Conservation (phyloP, 2,797 vertebrate species). For the Margarornis squamiger region DNA sequence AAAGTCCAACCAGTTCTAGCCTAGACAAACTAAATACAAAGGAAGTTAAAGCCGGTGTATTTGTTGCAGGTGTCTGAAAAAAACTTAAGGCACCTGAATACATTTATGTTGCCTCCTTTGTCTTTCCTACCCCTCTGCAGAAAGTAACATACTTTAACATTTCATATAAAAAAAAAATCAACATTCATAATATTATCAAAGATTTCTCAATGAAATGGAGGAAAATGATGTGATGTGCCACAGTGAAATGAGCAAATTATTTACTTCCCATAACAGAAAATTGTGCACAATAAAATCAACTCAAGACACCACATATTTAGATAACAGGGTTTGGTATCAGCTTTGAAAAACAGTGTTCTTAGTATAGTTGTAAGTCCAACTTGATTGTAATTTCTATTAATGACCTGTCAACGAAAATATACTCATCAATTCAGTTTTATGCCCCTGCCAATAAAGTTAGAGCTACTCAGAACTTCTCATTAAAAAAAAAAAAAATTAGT, state of each 20-base stretch:
- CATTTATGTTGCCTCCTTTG: background rate
- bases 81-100: background rate
- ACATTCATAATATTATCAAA: background rate
- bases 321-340: background rate
- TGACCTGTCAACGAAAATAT: background rate
- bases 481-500: background rate
- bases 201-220: background rate
- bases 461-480: background rate
- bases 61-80: background rate
- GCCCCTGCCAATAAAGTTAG: background rate
- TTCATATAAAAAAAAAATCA: background rate
- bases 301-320: background rate
- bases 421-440: background rate
- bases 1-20: background rate
- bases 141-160: background rate
- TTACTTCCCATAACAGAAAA: background rate
- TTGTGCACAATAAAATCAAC: background rate
- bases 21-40: background rate
- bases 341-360: background rate
- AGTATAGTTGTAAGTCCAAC: accelerated
- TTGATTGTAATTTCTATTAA: background rate
- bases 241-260: background rate
- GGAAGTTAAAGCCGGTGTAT: background rate
- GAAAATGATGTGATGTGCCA: accelerated
- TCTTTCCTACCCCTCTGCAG: background rate